A percentile compares a stretch with the other conserved stretches of the same genome.
Conservation (phyloP, 2,113 vertebrate species). For the Scomber scombrus region DNA sequence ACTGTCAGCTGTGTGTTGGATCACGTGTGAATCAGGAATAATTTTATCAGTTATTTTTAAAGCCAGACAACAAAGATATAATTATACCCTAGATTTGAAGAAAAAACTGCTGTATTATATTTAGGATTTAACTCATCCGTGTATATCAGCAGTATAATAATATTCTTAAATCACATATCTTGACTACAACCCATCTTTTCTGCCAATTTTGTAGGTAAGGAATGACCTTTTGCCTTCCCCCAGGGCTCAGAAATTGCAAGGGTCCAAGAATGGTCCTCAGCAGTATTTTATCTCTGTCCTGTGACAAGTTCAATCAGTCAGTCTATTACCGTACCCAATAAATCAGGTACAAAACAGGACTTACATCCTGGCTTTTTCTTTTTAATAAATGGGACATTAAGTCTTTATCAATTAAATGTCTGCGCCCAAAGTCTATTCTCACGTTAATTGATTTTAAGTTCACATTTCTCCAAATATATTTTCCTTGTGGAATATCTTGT, state of each 20-base stretch:
- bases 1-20: constrained; percentile 29
- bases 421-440: constrained; percentile 44
- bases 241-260: constrained; percentile 66
- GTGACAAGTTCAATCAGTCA: constrained; percentile 84
- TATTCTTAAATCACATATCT: constrained; percentile 28
- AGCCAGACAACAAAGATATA: constrained; percentile 49
- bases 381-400: constrained; percentile 72
- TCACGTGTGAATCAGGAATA: constrained; percentile 1
- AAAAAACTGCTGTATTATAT: constrained; percentile 20
- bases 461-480: constrained; percentile 61
- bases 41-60: constrained; percentile 62
- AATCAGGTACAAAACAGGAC: constrained; percentile 74
- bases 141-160: constrained; percentile 15
- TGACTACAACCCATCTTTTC: constrained; percentile 28
- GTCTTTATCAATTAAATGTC: constrained; percentile 76
- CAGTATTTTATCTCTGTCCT: constrained; percentile 79
- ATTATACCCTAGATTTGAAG: constrained; percentile 28
- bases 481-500: constrained; percentile 38
- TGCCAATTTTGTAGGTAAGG: constrained; percentile 68
- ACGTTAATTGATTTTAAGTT: constrained; percentile 70
- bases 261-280: constrained; percentile 73
- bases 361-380: constrained; percentile 57
- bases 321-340: constrained; percentile 83
- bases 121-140: constrained; percentile 39
- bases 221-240: constrained; percentile 75